These are phyloP conservation scores for Acanthurus lineatus DNA, from an alignment of 2,797 vertebrate species.

Conservation along the genomic window DNA sequence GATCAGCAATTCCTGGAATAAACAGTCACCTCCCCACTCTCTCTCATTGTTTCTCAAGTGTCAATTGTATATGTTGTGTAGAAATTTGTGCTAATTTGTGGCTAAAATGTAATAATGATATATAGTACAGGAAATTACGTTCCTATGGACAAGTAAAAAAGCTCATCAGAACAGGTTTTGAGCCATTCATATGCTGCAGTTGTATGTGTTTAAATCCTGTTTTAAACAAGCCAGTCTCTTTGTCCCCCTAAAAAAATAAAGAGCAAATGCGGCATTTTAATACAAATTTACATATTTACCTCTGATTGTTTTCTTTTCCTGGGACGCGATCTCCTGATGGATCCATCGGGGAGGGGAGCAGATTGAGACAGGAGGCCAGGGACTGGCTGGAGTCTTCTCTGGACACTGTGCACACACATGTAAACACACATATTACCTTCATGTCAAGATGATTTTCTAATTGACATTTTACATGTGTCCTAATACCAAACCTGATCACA, in stretches of 20 bases:
- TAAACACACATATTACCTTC: conserved; percentile 23
- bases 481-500: neutral
- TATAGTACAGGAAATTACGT: conserved; percentile 26
- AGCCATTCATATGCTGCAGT: conserved; percentile 24
- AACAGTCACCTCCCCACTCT: conserved; percentile 22
- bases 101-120: conserved; percentile 40
- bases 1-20: conserved; percentile 58
- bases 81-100: neutral
- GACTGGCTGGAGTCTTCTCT: conserved; percentile 96
- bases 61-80: conserved; percentile 20
- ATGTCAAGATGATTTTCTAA: conserved; percentile 9
- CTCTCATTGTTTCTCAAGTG: conserved; percentile 16
- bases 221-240: conserved; percentile 11
- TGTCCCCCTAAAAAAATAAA: no score
- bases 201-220: conserved; percentile 16
- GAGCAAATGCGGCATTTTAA: neutral
- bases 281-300: conserved; percentile 78
- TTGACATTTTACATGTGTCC: neutral
- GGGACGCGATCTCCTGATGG: conserved; percentile 82
- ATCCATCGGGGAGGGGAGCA: conserved; percentile 90
- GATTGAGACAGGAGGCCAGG: conserved; percentile 92
- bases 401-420: conserved; percentile 85
- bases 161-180: conserved; percentile 37
- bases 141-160: conserved; percentile 18
- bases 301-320: conserved; percentile 88